Evolutionary conservation across 2,113 vertebrate species (phyloP).

Genomic region (Buteo buteo): DNA sequence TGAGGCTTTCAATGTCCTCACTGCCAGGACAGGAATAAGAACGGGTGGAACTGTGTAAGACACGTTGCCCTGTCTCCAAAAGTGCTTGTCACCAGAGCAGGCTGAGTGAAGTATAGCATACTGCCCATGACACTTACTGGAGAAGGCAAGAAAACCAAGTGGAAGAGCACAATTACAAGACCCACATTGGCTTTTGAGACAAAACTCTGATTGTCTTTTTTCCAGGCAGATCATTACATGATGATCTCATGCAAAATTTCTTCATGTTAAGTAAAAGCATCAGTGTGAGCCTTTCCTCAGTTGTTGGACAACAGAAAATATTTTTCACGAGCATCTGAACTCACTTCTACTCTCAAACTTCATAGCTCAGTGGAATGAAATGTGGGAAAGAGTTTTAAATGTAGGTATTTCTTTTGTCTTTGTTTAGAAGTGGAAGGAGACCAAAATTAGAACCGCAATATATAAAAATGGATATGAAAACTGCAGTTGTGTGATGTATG

Average conservation of each 20-base stretch:
- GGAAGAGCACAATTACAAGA: neutral
- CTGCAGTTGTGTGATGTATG: neutral
- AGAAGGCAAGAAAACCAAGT: neutral
- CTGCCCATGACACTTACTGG: neutral
- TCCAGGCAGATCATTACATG: neutral
- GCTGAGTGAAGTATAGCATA: neutral
- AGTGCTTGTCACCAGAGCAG: neutral
- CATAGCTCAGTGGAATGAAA: neutral
- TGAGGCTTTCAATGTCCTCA: accelerated
- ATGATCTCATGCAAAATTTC: neutral
- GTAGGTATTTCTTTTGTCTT: neutral
- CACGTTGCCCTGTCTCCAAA: neutral
- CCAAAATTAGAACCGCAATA: constrained; percentile 17
- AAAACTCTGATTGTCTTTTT: neutral
- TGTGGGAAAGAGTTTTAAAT: neutral
- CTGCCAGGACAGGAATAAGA: neutral
- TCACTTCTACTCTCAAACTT: neutral
- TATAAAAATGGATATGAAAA: neutral
- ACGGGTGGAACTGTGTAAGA: neutral
- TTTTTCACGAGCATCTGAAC: neutral
- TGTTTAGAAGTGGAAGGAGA: neutral
- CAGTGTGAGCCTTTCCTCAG: neutral
- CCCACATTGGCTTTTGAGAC: neutral
- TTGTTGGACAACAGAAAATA: neutral
- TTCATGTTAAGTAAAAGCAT: neutral